phyloP scores from a whole-genome alignment of 2,888 invertebrate species.

The Drosophila cognata region DNA sequence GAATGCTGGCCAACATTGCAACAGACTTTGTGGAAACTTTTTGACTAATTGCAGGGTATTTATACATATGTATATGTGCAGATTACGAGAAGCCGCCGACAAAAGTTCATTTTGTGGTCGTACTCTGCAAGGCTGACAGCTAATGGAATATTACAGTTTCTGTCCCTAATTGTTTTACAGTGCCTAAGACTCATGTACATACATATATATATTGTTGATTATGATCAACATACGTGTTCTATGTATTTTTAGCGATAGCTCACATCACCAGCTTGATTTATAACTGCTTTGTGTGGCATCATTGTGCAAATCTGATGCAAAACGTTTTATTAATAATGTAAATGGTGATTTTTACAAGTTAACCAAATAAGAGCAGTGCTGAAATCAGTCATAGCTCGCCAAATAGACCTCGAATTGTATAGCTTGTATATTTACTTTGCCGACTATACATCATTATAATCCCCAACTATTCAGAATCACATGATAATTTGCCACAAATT shows the following conservation, averaged over 20 bases:
- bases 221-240: background rate
- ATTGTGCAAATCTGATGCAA: conserved; percentile 15
- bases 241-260: background rate
- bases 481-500: conserved; percentile 14
- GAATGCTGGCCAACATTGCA: conserved; percentile 5
- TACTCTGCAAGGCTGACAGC: conserved; percentile 6
- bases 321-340: background rate
- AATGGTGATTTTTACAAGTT: background rate
- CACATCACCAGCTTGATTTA: conserved; percentile 1
- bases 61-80: conserved; percentile 21
- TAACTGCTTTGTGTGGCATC: conserved; percentile 1
- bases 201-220: background rate
- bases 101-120: conserved; percentile 1
- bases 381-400: background rate
- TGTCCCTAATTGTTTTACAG: conserved; percentile 28
- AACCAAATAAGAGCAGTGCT: background rate
- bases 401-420: no score
- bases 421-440: background rate
- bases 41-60: conserved; percentile 54
- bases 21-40: conserved; percentile 72
- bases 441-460: background rate
- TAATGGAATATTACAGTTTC: conserved; percentile 46
- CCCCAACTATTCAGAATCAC: conserved; percentile 1
- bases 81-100: conserved; percentile 34
- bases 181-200: background rate